A percentile compares a stretch with the other conserved stretches of the same genome.
Conservation (phyloP, 2,797 vertebrate species). For the Gallinago nigripennis region DNA sequence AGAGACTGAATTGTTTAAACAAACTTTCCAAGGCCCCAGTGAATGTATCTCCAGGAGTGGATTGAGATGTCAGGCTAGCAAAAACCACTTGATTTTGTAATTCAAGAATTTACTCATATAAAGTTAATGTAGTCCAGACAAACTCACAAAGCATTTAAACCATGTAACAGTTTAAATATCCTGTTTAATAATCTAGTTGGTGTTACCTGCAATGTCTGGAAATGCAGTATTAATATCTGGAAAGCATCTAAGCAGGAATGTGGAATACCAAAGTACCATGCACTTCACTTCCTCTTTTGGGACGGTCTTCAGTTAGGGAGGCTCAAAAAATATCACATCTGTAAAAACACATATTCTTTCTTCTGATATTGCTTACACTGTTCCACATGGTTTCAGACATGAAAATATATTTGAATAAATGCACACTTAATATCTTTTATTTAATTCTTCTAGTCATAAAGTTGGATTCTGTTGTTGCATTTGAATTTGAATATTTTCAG, state of each 20-base stretch:
- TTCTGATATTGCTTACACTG: not conserved
- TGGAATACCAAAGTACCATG: not conserved
- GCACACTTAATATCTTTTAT: not conserved
- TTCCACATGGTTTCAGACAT: not conserved
- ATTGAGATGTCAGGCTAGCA: not conserved
- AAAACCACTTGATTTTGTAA: not conserved
- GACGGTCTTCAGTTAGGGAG: not conserved
- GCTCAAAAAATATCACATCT: not conserved
- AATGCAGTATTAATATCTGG: not conserved
- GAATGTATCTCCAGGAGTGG: not conserved
- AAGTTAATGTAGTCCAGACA: not conserved
- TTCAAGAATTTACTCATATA: not conserved
- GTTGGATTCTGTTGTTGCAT: not conserved
- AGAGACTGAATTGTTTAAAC: conserved; percentile 7
- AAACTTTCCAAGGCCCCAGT: not conserved
- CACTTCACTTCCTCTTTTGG: not conserved
- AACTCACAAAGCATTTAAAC: not conserved
- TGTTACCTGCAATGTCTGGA: not conserved
- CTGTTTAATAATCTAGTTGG: not conserved
- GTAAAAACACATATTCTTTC: not conserved
- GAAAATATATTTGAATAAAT: not conserved
- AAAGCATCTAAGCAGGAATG: not conserved
- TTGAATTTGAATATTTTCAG: not conserved
- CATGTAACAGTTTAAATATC: not conserved
- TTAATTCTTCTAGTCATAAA: not conserved